These are phyloP conservation scores for Jacana jacana DNA, from an alignment of 2,113 vertebrate genomes.

Conservation along the genomic window DNA sequence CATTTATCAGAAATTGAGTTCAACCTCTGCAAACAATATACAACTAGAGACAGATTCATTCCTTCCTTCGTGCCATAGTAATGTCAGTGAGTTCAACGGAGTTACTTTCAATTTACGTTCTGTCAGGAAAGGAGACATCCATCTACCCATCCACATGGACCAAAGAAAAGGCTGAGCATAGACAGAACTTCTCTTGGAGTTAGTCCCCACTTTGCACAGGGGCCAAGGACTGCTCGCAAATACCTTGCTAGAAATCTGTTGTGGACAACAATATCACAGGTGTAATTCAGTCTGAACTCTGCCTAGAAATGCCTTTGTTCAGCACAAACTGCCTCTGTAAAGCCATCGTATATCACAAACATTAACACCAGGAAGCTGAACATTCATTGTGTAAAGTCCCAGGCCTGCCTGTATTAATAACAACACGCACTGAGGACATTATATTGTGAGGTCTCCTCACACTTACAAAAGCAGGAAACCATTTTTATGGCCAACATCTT, in stretches of 20 bases:
- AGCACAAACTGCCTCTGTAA: not conserved
- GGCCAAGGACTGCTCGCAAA: not conserved
- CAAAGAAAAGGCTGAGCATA: not conserved
- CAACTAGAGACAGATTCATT: not conserved
- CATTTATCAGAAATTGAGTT: conserved; percentile 40
- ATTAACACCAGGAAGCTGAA: not conserved
- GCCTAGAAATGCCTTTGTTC: not conserved
- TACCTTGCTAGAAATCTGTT: not conserved
- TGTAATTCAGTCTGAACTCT: not conserved
- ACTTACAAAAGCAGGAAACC: not conserved
- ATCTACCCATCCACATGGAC: not conserved
- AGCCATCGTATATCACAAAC: not conserved
- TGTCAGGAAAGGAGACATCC: not conserved
- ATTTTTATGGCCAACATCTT: conserved; percentile 19
- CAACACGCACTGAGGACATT: not conserved
- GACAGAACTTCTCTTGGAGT: not conserved
- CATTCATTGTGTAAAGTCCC: not conserved
- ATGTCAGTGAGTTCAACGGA: not conserved
- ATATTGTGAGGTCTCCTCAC: not conserved
- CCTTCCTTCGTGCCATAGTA: not conserved
- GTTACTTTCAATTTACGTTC: conserved; percentile 25
- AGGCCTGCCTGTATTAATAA: not conserved
- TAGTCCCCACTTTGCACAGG: not conserved
- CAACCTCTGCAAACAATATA: not conserved
- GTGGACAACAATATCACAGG: not conserved